A percentile compares a stretch with the other conserved stretches of the same genome.
phyloP scores from a whole-genome alignment of 2,888 invertebrate species.

The Polyommatus icarus region DNA sequence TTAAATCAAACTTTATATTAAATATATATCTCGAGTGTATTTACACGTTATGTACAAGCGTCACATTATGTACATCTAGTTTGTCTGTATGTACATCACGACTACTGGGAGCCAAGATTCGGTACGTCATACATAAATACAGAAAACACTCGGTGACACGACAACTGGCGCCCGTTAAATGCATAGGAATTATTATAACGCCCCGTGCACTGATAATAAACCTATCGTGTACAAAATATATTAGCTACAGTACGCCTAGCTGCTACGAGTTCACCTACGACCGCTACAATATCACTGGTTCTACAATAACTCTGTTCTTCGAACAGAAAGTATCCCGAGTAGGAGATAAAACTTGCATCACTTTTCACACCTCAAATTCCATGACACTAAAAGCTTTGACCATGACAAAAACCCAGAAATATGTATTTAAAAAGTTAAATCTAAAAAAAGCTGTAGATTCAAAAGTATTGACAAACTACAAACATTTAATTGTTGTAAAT shows the following conservation, averaged over 20 bases:
- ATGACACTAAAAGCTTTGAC: neutral
- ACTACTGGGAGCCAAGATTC: slow-evolving; percentile 40
- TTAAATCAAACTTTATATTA: slow-evolving; percentile 74
- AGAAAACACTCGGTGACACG: slow-evolving; percentile 44
- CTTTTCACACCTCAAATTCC: neutral
- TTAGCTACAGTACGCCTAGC: slow-evolving; percentile 7
- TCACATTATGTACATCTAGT: slow-evolving; percentile 58
- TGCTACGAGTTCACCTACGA: neutral
- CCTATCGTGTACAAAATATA: slow-evolving; percentile 30
- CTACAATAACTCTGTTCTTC: neutral
- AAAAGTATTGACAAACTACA: neutral
- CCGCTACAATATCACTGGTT: neutral
- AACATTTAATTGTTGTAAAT: neutral
- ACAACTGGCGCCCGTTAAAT: slow-evolving; percentile 3
- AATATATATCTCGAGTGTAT: slow-evolving; percentile 72
- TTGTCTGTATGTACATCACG: slow-evolving; percentile 48
- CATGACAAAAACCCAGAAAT: neutral
- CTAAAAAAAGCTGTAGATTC: neutral
- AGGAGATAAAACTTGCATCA: neutral
- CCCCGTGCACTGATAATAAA: slow-evolving; percentile 16
- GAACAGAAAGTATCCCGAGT: neutral
- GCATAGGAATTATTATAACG: slow-evolving; percentile 27
- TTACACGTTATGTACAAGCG: slow-evolving; percentile 72
- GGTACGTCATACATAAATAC: slow-evolving; percentile 48
- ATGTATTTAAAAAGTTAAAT: neutral